Conservation (phyloP, 2,113 vertebrate species). For the Egretta garzetta region DNA sequence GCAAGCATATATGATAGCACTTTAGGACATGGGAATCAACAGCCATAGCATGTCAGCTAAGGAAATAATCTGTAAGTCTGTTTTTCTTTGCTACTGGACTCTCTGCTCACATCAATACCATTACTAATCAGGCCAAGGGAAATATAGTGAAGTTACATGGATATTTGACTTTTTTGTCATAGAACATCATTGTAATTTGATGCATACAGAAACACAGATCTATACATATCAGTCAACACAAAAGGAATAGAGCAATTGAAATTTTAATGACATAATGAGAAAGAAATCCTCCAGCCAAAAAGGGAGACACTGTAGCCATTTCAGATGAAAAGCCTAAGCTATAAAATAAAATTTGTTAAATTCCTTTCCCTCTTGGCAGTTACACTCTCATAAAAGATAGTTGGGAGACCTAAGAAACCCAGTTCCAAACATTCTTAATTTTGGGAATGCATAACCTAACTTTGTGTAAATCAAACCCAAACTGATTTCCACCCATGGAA, state of each 20-base stretch:
- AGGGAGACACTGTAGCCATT: not conserved
- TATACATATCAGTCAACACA: slow-evolving; percentile 3
- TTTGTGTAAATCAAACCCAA: not conserved
- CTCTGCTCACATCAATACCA: not conserved
- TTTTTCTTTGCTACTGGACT: not conserved
- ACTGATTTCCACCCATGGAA: not conserved
- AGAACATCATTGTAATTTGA: slow-evolving; percentile 40
- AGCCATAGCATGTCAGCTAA: not conserved
- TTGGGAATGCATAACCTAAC: not conserved
- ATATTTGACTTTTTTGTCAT: not conserved
- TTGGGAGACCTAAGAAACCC: not conserved
- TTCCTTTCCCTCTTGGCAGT: slow-evolving; percentile 9
- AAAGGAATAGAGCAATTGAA: slow-evolving; percentile 43
- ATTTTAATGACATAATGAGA: slow-evolving; percentile 46
- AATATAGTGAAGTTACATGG: not conserved
- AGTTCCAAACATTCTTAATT: not conserved
- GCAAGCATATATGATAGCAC: not conserved
- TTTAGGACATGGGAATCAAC: not conserved
- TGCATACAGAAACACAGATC: not conserved
- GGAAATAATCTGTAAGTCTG: not conserved
- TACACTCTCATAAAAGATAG: not conserved
- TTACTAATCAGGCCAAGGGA: slow-evolving; percentile 16
- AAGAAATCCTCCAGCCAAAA: slow-evolving; percentile 47
- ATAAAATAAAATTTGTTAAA: slow-evolving; percentile 15
- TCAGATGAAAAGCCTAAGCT: slow-evolving; percentile 15